A percentile compares a stretch with the other conserved stretches of the same genome.
These are phyloP conservation scores for Formica selysi DNA, from an alignment of 1,140 invertebrate genomes.

Conservation along the genomic window DNA sequence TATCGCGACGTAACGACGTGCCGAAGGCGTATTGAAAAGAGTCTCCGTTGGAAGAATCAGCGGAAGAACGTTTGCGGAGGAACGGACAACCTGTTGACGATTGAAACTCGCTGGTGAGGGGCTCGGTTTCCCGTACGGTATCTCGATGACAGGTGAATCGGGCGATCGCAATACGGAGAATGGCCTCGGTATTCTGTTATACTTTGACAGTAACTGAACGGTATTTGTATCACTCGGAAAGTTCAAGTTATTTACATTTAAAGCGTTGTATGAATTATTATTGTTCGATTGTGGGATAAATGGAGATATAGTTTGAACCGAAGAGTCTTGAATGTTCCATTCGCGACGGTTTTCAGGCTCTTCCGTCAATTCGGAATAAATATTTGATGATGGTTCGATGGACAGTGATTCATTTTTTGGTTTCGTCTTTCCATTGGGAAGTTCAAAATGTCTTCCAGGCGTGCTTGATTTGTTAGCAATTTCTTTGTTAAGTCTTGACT, in stretches of 20 bases:
- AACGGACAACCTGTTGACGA: not conserved
- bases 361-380: not conserved
- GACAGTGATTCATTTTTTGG: not conserved
- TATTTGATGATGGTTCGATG: not conserved
- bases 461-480: not conserved
- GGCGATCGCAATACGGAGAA: constrained; percentile 12
- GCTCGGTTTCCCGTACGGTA: constrained; percentile 2
- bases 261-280: not conserved
- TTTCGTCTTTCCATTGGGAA: not conserved
- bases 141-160: not conserved
- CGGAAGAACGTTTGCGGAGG: constrained; percentile 28
- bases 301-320: not conserved
- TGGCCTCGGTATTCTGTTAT: constrained; percentile 44
- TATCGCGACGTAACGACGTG: constrained; percentile 30
- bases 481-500: constrained; percentile 2
- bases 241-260: not conserved
- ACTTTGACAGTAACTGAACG: constrained; percentile 36
- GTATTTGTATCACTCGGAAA: not conserved
- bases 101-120: not conserved
- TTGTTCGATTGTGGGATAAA: not conserved
- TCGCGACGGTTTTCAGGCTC: not conserved
- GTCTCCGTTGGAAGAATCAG: constrained; percentile 40
- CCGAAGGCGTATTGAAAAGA: not conserved
- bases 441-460: not conserved
- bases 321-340: constrained; percentile 11